phyloP scores from a whole-genome alignment of 2,113 vertebrate species.

The Elaphurus davidianus region DNA sequence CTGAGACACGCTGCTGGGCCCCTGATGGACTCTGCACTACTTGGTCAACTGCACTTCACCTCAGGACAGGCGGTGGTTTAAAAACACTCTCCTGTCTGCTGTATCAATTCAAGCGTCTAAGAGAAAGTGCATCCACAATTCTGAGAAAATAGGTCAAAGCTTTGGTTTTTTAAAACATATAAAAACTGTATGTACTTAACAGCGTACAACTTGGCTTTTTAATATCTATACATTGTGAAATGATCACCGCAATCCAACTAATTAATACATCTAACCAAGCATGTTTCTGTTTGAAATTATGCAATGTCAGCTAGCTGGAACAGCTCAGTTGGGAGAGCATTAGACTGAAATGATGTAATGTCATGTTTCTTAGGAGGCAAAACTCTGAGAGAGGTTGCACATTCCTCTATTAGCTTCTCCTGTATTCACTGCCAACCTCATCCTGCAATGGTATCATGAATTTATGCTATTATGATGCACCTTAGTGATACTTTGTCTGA shows the following conservation, averaged over 20 bases:
- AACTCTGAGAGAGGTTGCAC: background rate
- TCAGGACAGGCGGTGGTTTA: background rate
- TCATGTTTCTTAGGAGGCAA: background rate
- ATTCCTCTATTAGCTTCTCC: background rate
- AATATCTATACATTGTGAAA: background rate
- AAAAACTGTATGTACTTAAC: background rate
- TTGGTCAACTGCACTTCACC: background rate
- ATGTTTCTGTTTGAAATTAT: background rate
- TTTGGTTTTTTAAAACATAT: background rate
- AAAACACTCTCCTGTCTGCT: background rate
- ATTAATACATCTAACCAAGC: background rate
- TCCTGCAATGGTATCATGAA: background rate
- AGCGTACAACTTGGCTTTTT: background rate
- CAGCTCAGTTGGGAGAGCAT: no score
- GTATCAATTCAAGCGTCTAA: background rate
- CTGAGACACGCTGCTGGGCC: background rate
- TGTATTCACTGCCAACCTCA: background rate
- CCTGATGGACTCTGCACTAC: background rate
- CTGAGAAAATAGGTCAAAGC: background rate
- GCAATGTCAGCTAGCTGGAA: no score
- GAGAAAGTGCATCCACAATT: background rate
- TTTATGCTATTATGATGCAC: background rate
- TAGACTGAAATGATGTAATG: background rate
- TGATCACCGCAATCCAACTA: background rate
- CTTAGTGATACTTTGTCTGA: background rate